These are phyloP conservation scores for Batillaria attramentaria DNA, from an alignment of 1,140 invertebrate species.

Conservation along the genomic window DNA sequence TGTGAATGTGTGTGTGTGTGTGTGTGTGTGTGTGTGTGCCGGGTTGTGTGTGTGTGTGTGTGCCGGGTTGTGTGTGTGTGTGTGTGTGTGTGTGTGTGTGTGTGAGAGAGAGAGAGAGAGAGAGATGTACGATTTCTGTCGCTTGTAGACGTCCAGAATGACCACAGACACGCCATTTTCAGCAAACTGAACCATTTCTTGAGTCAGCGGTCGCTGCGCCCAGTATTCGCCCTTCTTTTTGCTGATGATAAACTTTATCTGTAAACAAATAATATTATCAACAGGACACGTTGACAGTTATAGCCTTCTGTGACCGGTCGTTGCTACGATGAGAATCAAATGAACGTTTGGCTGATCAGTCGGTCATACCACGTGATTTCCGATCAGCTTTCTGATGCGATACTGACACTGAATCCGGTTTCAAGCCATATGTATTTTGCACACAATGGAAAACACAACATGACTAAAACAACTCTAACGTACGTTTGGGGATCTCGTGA, in stretches of 20 bases:
- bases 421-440: too few species aligned
- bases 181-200: constrained; percentile 94
- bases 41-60: constrained; percentile 15
- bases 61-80: neutral
- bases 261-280: constrained; percentile 29
- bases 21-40: neutral
- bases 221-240: constrained; percentile 93
- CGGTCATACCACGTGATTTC: too few species aligned
- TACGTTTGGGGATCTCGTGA: too few species aligned
- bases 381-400: too few species aligned
- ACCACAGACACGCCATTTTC: constrained; percentile 90
- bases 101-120: neutral
- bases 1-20: neutral
- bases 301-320: too few species aligned
- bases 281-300: too few species aligned
- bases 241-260: constrained; percentile 77
- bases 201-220: constrained; percentile 87
- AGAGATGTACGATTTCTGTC: constrained; percentile 78
- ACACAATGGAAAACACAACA: too few species aligned
- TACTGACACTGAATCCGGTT: too few species aligned
- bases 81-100: constrained; percentile 10
- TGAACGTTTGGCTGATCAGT: too few species aligned
- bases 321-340: too few species aligned
- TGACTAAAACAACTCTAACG: too few species aligned
- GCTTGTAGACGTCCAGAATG: constrained; percentile 87